Evolutionary conservation across 2,888 invertebrate genomes (phyloP), one percentile per base, ranked within the genome.

Genomic region (Chironomus riparius): DNA sequence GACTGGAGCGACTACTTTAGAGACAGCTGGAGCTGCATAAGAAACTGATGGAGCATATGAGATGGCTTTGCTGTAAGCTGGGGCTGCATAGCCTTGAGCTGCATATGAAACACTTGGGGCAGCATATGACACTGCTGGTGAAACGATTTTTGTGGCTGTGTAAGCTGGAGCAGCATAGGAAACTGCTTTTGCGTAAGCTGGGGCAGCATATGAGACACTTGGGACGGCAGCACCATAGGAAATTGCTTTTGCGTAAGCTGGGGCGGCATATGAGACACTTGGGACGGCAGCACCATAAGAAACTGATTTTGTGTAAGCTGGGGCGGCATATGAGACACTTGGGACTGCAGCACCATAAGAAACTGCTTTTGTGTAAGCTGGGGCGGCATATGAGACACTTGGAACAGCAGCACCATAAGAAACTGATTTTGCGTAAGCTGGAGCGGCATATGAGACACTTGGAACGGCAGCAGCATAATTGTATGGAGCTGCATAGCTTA

Each of bases 241-340:
- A 3, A 50, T 1, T 4, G 68, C 77, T 76, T 28, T 28, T 4
- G 28, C 12, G 21, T 80, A 77, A 3, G 79, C 79, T 47, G 81
- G 80, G 21, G 7, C 76, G 22, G 81, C 71, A 77, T 82, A 78
- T 77, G 79, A n/a, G n/a, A n/a, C n/a, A n/a, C n/a, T n/a, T n/a
- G n/a, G n/a, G n/a, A 28, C 38, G 10, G 38, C 38, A 3, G 69
- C 15, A 3, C 47, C 72, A 13, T 71, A 71, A n/a, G 38, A 38
- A 10, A 10, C 10, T 2, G 69, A 62, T 38, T 3, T 81, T 15
- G 73, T 65, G 24, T 71, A 71, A 65, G 77, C 78, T 24, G 78
- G 77, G 4, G 75, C 7, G 47, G 81, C 80, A 10, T 81, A 81
- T 48, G 82, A 79, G 1, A 81, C 79, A 61, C 81, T 80, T 15